Base-by-base conservation (phyloP, 2,113 vertebrate genomes). In the Ptychochromis oligacanthus region DNA sequence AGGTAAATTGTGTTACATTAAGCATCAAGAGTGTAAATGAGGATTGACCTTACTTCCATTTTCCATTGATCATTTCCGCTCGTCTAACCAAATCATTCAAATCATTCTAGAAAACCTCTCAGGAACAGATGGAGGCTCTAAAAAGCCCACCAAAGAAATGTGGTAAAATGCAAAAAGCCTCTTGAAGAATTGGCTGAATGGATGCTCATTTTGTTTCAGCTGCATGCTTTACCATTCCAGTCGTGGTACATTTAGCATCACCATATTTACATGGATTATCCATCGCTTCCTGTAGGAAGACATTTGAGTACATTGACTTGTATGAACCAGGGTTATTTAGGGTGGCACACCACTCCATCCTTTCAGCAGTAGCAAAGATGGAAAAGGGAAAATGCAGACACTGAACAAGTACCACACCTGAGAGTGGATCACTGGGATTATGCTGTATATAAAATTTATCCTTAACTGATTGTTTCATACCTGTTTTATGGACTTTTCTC, bases 311-410 rank as follows among this genome's bases (percentile, higher is more conserved):
- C n/a, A n/a, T n/a, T n/a, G n/a, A 5, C 46, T 43, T 46, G 38
- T 26, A 26, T 18, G n/a, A 46, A 26, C 0, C 38, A 13, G 43
- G 1, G 17, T 46, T 38, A 26, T 26, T 49, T 67, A 67, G 22
- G 26, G 64, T 28, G 40, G 12, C 3, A 12, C 46, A 18, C 8
- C 64, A 67, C 9, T 70, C 4, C 26, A 52, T 3, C 64, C 28
- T 31, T 31, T 31, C 28, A 31, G 28, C 4, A 31, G 28, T 31
- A 31, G 64, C 24, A 49, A 46, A 49, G 46, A 70, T 7, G 64
- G 40, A 70, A 15, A 18, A 0, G 26, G 49, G 64, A 15, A 70
- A 70, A 70, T 0, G 0, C 40, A 2, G 9, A 12, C 24, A 4
- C 14, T 31, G 28, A 31, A 31, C 28, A 31, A 2, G 4, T 28